Conservation (phyloP, 2,888 invertebrate genomes). For the Cephus runcator region DNA sequence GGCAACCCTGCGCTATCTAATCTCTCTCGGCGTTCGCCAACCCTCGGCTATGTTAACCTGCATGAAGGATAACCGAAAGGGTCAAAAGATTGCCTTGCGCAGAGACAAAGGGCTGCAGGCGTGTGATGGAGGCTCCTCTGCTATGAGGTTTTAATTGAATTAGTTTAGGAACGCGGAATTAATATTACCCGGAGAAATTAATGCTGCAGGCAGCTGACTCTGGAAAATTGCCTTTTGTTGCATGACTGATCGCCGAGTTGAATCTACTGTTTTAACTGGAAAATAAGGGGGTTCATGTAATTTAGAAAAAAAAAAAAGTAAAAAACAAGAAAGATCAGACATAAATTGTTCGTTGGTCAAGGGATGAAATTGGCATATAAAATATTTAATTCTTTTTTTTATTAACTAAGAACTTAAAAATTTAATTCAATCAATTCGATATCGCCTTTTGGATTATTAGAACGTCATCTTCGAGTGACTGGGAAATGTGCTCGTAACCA, state of each 20-base stretch:
- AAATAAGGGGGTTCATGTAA: neutral
- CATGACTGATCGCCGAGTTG: neutral
- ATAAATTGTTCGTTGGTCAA: neutral
- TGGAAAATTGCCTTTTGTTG: neutral
- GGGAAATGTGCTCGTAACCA: neutral
- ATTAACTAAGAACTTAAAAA: neutral
- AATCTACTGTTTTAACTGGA: neutral
- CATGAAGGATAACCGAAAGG: neutral
- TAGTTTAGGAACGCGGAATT: slow-evolving; percentile 40
- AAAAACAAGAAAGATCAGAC: neutral
- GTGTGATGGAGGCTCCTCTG: neutral
- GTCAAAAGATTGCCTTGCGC: neutral
- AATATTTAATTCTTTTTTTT: neutral
- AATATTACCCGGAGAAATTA: slow-evolving; percentile 43
- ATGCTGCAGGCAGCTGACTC: slow-evolving; percentile 27
- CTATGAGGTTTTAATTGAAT: slow-evolving; percentile 42
- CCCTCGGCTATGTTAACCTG: neutral
- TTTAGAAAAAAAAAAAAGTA: neutral
- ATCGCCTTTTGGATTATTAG: neutral
- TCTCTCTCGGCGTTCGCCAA: neutral
- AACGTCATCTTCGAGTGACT: neutral
- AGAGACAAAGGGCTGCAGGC: neutral
- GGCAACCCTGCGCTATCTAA: neutral
- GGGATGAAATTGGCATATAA: neutral
- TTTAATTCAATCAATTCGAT: neutral